Evolutionary conservation across 2,113 vertebrate species (phyloP).

Genomic region (Xenotilapia leptura): DNA sequence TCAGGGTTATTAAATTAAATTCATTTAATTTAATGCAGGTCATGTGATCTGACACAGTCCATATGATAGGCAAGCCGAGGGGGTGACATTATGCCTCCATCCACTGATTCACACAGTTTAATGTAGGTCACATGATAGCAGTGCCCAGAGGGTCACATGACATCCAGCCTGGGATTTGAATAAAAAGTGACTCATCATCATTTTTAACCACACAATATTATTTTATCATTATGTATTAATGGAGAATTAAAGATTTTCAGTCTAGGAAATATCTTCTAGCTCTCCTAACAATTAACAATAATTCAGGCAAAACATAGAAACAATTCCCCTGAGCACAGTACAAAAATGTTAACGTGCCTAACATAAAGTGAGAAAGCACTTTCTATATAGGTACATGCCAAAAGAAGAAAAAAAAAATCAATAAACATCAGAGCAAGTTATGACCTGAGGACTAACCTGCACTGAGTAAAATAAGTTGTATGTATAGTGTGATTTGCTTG

Average conservation of each 20-base stretch:
- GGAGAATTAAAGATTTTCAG: not conserved
- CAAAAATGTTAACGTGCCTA: not conserved
- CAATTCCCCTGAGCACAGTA: not conserved
- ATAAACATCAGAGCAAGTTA: not conserved
- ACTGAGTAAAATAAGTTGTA: not conserved
- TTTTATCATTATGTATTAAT: not conserved
- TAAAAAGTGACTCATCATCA: not conserved
- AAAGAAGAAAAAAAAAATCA: not conserved
- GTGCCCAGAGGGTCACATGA: constrained; percentile 21
- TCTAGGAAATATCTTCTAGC: not conserved
- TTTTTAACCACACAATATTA: not conserved
- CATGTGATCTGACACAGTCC: not conserved
- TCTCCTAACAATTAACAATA: not conserved
- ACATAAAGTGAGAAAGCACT: not conserved
- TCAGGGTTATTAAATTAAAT: not conserved
- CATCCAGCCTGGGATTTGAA: not conserved
- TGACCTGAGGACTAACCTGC: not conserved
- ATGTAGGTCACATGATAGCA: constrained; percentile 15
- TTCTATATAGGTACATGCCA: not conserved
- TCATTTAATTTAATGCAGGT: not conserved
- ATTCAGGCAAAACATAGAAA: not conserved
- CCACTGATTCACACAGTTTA: not conserved
- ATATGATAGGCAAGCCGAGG: not conserved
- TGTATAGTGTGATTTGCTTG: not conserved
- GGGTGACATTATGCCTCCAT: not conserved